Evolutionary conservation across 2,113 vertebrate genomes (phyloP).

Genomic region (Tenebrosternarchus preto): DNA sequence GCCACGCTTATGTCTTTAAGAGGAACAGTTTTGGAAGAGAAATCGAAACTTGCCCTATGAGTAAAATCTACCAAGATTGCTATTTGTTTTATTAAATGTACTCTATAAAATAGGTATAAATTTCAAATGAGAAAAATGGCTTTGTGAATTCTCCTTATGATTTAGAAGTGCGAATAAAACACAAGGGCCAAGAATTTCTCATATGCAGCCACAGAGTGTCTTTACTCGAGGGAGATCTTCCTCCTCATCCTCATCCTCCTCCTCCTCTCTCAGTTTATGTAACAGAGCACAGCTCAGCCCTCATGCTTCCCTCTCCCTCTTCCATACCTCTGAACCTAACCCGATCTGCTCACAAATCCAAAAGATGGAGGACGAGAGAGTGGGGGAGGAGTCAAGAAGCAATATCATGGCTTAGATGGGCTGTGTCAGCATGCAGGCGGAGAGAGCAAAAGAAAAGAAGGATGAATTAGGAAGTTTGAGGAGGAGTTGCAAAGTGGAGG

Average conservation of each 20-base stretch:
- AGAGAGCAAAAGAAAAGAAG: slow-evolving; percentile 44
- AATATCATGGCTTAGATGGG: slow-evolving; percentile 33
- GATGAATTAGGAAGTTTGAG: slow-evolving; percentile 46
- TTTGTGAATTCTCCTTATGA: neutral
- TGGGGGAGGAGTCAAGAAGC: slow-evolving; percentile 36
- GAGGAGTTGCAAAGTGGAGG: slow-evolving; percentile 50
- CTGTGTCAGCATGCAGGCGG: slow-evolving; percentile 38
- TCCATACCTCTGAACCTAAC: slow-evolving; percentile 50
- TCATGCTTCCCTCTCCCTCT: slow-evolving; percentile 49
- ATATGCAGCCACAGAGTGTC: slow-evolving; percentile 41
- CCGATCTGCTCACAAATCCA: slow-evolving; percentile 47
- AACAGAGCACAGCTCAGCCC: slow-evolving; percentile 51
- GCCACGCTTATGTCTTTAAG: neutral
- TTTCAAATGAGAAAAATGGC: neutral
- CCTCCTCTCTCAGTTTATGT: slow-evolving; percentile 53
- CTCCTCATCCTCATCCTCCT: slow-evolving; percentile 48
- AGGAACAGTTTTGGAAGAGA: neutral
- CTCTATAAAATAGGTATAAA: neutral
- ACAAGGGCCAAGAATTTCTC: slow-evolving; percentile 31
- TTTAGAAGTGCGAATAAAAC: slow-evolving; percentile 8
- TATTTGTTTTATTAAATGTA: neutral
- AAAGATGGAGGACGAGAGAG: slow-evolving; percentile 52
- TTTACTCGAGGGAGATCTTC: slow-evolving; percentile 44
- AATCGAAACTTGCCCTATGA: neutral
- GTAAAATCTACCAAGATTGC: neutral